Percentiles rank a stretch among this genome's conserved stretches.
Evolutionary conservation across 2,797 vertebrate species (phyloP).

Genomic region (Pachyuromys duprasi): DNA sequence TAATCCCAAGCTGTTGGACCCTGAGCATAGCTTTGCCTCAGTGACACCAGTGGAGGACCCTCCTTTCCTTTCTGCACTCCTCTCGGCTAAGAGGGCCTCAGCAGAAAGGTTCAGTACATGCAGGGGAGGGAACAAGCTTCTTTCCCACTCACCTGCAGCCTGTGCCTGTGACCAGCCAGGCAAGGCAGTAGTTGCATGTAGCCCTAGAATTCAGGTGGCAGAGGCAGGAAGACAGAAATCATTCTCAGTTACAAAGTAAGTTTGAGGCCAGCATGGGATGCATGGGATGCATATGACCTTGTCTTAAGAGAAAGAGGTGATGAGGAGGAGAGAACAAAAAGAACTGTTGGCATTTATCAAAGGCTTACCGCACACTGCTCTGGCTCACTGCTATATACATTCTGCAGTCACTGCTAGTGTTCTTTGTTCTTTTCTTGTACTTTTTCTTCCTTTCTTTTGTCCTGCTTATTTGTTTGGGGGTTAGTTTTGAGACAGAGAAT

Average conservation of each 20-base stretch:
- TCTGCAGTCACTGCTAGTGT: neutral
- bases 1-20: neutral
- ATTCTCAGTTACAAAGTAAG: neutral
- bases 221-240: neutral
- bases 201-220: neutral
- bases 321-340: no score
- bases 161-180: neutral
- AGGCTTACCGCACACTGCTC: neutral
- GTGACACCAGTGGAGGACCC: rapidly evolving
- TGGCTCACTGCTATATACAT: neutral
- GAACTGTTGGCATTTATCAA: neutral
- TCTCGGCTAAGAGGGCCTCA: neutral
- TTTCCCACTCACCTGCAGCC: neutral
- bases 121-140: neutral
- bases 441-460: neutral
- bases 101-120: neutral
- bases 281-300: neutral
- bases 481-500: neutral
- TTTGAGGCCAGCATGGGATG: neutral
- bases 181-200: neutral
- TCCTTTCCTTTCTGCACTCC: neutral
- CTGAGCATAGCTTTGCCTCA: neutral
- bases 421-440: neutral
- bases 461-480: neutral
- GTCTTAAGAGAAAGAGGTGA: neutral